Base-by-base conservation (phyloP, 2,797 vertebrate genomes). In the Bradypodion pumilum region DNA sequence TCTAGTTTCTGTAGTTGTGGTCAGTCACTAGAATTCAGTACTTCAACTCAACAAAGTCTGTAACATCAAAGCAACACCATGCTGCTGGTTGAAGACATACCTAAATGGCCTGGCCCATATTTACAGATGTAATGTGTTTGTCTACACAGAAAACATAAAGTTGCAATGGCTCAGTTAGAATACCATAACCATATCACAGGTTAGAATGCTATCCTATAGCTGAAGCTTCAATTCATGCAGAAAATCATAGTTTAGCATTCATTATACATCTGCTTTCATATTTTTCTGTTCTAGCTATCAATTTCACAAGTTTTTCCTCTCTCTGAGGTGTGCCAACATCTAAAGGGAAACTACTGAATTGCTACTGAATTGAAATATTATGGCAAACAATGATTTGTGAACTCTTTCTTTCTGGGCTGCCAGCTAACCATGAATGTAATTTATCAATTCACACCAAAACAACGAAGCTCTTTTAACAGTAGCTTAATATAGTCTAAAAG, bases 301-400 rank as follows among this genome's bases (percentile, higher is more conserved):
- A 12, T 7, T 63, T 69, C 12, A 56, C 49, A 75, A 56, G 42
- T 62, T 40, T 42, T 46, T 72, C 6, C 9, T 81, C 25, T 6
- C 32, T 46, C 76, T 23, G 25, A 29, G 13, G 32, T 74, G 21
- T 2, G 49, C 12, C 23, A 65, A 23, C 4, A 27, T 25, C 4
- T 83, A 27, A 7, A 56, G 19, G 7, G 13, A 56, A 16, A 52
- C 25, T 65, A 8, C 35, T 69, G 12, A 9, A 56, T 65, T 60
- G 19, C 15, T 56, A 16, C 44, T 29, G 65, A 40, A 65, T 75
- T 21, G 59, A 40, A 23, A 23, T 59, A 69, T 40, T 40, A 68
- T 44, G 12, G 69, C 13, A 83, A 82, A 76, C 68, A n/a, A 29
- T 74, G 15, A n/a, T 78, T 65, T 65, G 42, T 21, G 46, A 81